Percentiles rank a stretch among this genome's conserved stretches.
Evolutionary conservation across 2,888 invertebrate genomes (phyloP).

Genomic region (Chymomyza caudatula): DNA sequence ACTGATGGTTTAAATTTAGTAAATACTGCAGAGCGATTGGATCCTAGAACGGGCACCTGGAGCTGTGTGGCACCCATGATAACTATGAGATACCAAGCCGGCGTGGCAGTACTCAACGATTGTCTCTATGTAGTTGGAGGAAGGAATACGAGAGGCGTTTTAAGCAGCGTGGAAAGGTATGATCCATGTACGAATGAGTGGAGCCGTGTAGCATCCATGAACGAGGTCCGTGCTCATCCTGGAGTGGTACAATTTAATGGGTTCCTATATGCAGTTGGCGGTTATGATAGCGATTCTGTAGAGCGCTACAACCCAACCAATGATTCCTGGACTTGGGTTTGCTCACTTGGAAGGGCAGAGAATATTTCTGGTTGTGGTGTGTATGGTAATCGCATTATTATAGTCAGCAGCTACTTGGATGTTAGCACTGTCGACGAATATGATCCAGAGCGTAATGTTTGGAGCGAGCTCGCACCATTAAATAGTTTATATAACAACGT

Average conservation of each 20-base stretch:
- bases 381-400: too few species aligned
- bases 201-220: constrained; percentile 93
- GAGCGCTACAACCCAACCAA: too few species aligned
- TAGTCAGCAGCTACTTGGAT: too few species aligned
- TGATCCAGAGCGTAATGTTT: too few species aligned
- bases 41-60: constrained; percentile 92
- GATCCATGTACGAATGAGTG: constrained; percentile 86
- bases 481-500: too few species aligned
- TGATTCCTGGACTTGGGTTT: too few species aligned
- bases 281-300: too few species aligned
- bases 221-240: constrained; percentile 90
- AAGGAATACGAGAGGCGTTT: constrained; percentile 93
- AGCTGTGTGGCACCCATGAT: constrained; percentile 94
- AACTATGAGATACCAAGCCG: constrained; percentile 90
- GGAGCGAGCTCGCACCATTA: too few species aligned
- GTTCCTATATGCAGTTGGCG: constrained; percentile 93
- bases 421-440: too few species aligned
- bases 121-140: constrained; percentile 95
- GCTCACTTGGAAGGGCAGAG: too few species aligned
- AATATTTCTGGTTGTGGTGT: too few species aligned
- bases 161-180: constrained; percentile 92
- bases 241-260: constrained; percentile 93
- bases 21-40: constrained; percentile 96
- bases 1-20: too few species aligned
- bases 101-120: constrained; percentile 90